These are phyloP conservation scores for Atta texana DNA, from an alignment of 1,140 invertebrate genomes.

Conservation along the genomic window DNA sequence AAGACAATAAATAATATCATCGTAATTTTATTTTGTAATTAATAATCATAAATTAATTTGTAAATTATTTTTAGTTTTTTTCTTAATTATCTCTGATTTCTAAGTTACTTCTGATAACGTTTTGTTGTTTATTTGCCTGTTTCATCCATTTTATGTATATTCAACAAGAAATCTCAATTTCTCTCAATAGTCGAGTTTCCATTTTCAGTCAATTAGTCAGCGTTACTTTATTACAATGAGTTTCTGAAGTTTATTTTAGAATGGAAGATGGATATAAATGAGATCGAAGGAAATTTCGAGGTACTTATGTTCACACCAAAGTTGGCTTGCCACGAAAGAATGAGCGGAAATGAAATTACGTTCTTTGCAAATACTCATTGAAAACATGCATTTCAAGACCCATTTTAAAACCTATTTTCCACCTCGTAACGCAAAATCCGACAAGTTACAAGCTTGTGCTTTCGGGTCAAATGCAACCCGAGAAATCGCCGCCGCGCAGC, in stretches of 20 bases:
- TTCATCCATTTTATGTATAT: neutral
- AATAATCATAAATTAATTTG: neutral
- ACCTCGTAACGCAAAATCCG: conserved; percentile 70
- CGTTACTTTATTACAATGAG: neutral
- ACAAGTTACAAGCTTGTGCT: conserved; percentile 61
- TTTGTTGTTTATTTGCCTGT: neutral
- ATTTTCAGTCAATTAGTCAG: neutral
- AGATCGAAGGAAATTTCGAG: conserved; percentile 5
- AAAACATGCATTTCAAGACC: conserved; percentile 67
- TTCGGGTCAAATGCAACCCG: conserved; percentile 53
- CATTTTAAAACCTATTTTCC: conserved; percentile 72
- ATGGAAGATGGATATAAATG: neutral
- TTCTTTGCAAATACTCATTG: conserved; percentile 68
- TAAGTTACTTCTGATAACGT: neutral
- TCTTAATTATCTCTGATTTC: neutral
- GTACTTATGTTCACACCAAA: conserved; percentile 11
- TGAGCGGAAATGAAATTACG: conserved; percentile 38
- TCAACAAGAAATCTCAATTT: neutral
- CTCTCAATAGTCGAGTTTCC: neutral
- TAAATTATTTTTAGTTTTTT: conserved; percentile 7
- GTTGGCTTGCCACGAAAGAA: conserved; percentile 3
- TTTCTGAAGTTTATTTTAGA: conserved; percentile 19
- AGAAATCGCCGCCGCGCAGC: conserved; percentile 58
- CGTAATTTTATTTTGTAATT: neutral
- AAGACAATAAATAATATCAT: conserved; percentile 12